These are phyloP conservation scores for Lissonota sp. DNA, from an alignment of 2,888 invertebrate genomes.

Conservation along the genomic window DNA sequence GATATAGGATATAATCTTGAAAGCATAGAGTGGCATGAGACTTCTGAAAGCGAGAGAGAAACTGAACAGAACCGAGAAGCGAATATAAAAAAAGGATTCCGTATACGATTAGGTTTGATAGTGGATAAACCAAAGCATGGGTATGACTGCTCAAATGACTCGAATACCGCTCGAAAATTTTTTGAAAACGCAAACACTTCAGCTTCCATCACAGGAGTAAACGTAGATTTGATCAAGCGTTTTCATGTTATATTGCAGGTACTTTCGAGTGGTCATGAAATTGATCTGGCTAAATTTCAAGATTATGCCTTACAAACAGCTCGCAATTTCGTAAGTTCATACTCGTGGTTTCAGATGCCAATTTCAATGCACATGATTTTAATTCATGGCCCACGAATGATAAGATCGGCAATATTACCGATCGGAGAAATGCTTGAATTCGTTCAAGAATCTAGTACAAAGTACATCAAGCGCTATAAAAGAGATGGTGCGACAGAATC, in stretches of 20 bases:
- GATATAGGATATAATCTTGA: conserved; percentile 1
- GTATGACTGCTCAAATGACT: conserved; percentile 63
- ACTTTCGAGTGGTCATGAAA: conserved; percentile 58
- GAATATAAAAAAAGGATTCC: conserved; percentile 61
- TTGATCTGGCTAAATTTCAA: conserved; percentile 59
- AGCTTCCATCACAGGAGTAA: conserved; percentile 49
- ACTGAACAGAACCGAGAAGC: conserved; percentile 51
- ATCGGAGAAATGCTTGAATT: conserved; percentile 65
- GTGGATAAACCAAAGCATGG: conserved; percentile 63
- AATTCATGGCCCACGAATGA: conserved; percentile 66
- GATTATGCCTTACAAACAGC: conserved; percentile 62
- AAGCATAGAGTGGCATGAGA: neutral
- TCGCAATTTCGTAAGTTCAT: conserved; percentile 62
- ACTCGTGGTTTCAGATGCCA: conserved; percentile 71
- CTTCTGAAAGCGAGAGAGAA: neutral
- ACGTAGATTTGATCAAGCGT: conserved; percentile 47
- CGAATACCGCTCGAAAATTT: conserved; percentile 61
- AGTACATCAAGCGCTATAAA: conserved; percentile 57
- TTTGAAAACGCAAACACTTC: conserved; percentile 48
- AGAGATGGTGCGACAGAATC: conserved; percentile 44
- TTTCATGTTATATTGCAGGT: conserved; percentile 57
- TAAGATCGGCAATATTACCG: conserved; percentile 53
- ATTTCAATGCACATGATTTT: conserved; percentile 68
- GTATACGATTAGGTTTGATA: conserved; percentile 46
- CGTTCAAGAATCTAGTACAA: conserved; percentile 65